phyloP scores from a whole-genome alignment of 1,140 invertebrate genomes.

The Philotrypesis tridentata region DNA sequence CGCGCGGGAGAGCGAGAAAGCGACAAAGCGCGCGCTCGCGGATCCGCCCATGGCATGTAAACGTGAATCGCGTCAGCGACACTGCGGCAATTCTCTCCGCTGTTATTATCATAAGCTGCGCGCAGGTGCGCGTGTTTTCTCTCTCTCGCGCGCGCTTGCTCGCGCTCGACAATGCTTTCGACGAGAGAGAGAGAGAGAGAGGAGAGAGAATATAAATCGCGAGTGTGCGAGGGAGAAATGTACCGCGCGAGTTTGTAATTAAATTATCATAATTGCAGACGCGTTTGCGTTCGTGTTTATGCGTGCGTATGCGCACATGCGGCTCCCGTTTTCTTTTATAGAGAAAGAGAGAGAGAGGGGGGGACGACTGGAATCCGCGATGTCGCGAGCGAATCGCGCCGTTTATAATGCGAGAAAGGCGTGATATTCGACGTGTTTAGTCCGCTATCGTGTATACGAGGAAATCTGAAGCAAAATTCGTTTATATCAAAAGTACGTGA shows the following conservation, averaged over 20 bases:
- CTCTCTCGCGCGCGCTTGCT: background rate
- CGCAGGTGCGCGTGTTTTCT: background rate
- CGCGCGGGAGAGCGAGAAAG: background rate
- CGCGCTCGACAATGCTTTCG: background rate
- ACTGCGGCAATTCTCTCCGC: background rate
- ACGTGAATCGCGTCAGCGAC: background rate
- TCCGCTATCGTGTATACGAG: no score
- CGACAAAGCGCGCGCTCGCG: background rate
- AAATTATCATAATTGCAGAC: slow-evolving; percentile 6
- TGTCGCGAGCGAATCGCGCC: no score
- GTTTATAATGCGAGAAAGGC: no score
- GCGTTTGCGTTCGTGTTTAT: no score
- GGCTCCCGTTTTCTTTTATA: background rate
- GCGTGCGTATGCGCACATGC: no score
- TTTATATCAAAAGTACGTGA: no score
- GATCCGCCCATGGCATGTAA: slow-evolving; percentile 14
- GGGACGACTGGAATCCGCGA: no score
- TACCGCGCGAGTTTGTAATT: background rate
- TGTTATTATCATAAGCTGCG: slow-evolving; percentile 18
- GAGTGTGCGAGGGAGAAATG: background rate
- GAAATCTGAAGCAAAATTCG: no score
- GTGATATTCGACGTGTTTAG: no score
- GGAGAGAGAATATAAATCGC: background rate
- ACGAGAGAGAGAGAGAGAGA: no score
- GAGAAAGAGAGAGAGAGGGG: no score